Percentiles rank a stretch among this genome's conserved stretches.
phyloP scores from a whole-genome alignment of 2,113 vertebrate genomes.

The Grantiella picta region DNA sequence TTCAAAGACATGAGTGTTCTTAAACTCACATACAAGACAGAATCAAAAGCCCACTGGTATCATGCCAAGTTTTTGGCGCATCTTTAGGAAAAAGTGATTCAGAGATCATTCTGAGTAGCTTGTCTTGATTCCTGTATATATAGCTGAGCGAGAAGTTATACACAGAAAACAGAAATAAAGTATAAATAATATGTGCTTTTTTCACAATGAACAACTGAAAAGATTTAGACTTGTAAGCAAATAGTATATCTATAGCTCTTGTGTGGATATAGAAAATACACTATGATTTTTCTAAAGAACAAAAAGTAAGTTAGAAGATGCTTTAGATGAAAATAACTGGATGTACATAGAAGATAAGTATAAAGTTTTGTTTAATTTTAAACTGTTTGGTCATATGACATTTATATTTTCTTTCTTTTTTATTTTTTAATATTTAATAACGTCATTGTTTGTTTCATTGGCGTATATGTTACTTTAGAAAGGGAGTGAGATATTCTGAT shows the following conservation, averaged over 20 bases:
- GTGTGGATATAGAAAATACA: background rate
- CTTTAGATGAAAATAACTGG: background rate
- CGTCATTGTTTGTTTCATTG: background rate
- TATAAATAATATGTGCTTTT: background rate
- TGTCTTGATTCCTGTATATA: background rate
- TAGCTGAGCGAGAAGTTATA: background rate
- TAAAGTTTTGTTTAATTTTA: background rate
- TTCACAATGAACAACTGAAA: background rate
- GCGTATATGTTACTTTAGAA: background rate
- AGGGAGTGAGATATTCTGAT: background rate
- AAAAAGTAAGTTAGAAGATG: background rate
- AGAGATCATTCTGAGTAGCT: background rate
- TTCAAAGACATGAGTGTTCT: background rate
- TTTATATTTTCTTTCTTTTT: background rate
- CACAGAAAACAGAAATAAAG: background rate
- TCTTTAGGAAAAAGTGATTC: background rate
- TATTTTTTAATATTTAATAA: background rate
- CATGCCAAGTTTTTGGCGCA: background rate
- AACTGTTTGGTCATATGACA: background rate
- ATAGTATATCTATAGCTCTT: accelerated
- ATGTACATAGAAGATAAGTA: background rate
- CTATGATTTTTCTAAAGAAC: background rate
- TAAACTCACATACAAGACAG: background rate
- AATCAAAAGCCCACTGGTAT: background rate
- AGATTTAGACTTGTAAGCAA: background rate